Base-by-base conservation (phyloP, 2,888 invertebrate species). In the Lepidonotus clava region DNA sequence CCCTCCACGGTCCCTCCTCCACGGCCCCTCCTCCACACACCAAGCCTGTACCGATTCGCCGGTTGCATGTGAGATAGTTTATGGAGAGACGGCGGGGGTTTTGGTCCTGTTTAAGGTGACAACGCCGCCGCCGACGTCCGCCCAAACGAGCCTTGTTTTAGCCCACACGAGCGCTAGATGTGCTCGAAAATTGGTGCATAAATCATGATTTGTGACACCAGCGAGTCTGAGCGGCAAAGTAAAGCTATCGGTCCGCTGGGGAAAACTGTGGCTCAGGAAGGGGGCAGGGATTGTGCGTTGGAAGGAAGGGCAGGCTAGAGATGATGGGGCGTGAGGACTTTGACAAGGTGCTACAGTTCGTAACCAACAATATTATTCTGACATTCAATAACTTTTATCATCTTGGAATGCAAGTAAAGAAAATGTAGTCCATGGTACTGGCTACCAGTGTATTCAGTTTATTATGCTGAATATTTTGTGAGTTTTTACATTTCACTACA, bases 111-210 rank as follows among this genome's bases (percentile, higher is more conserved):
- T 61, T 61, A 11, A 24, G 61, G 61, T 61, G 61, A 61, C 61
- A 61, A 61, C 1, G n/a, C 21, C 24, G 61, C 61, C 61, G 61
- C 28, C 28, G n/a, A 61, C 28, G 24, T 18, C 61, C 14, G 8
- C 61, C 61, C 61, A 61, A n/a, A 61, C 61, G 24, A 28, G 61
- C 28, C 61, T 61, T 61, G 61, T 61, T 28, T 61, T 28, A 61
- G 61, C 61, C 61, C 11, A 61, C 61, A 28, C 61, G 61, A 61
- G 61, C 61, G 61, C 28, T n/a, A 61, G 61, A 61, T 61, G 24
- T 28, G 61, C 61, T 32, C 28, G 61, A 61, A 61, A 61, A 61
- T 61, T 61, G 61, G 61, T 61, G 28, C 61, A 61, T 61, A 61
- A 61, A 61, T 61, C 14, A 28, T 28, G 61, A 61, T 61, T 61